A percentile compares a stretch with the other conserved stretches of the same genome.
These are phyloP conservation scores for Megathymus violae DNA, from an alignment of 1,140 invertebrate genomes.

Conservation along the genomic window DNA sequence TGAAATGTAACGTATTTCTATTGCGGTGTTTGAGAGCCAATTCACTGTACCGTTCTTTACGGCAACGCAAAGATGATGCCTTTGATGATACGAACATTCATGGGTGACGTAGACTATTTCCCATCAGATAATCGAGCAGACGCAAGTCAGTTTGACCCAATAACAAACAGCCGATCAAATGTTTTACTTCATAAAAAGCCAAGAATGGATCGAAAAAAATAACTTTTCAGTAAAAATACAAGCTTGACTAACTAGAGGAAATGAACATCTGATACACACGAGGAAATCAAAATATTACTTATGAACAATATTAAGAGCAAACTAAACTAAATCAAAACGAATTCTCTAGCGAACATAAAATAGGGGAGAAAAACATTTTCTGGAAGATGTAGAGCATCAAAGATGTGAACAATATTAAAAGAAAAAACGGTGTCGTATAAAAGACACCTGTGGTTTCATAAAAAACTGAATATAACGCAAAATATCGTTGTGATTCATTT, in stretches of 20 bases:
- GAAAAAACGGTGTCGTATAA: constrained; percentile 56
- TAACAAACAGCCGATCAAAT: constrained; percentile 56
- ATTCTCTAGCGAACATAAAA: constrained; percentile 33
- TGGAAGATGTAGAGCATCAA: constrained; percentile 43
- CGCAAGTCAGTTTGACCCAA: too few species aligned
- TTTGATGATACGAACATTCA: too few species aligned
- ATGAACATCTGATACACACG: constrained; percentile 61
- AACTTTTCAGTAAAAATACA: constrained; percentile 76
- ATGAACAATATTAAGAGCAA: constrained; percentile 25
- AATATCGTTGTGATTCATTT: constrained; percentile 51
- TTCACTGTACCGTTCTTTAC: too few species aligned
- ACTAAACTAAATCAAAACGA: constrained; percentile 17
- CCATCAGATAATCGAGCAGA: too few species aligned
- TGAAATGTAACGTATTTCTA: too few species aligned
- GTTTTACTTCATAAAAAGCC: constrained; percentile 77
- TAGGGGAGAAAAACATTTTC: constrained; percentile 21
- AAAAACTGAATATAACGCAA: constrained; percentile 54
- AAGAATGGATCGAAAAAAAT: constrained; percentile 67
- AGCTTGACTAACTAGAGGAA: constrained; percentile 65
- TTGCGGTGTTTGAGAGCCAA: too few species aligned
- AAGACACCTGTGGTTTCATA: constrained; percentile 63
- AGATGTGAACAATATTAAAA: constrained; percentile 54
- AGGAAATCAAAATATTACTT: constrained; percentile 41
- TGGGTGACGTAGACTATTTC: too few species aligned
- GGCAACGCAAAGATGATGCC: too few species aligned